phyloP scores from a whole-genome alignment of 2,888 invertebrate species.

The Xylophagus ater region DNA sequence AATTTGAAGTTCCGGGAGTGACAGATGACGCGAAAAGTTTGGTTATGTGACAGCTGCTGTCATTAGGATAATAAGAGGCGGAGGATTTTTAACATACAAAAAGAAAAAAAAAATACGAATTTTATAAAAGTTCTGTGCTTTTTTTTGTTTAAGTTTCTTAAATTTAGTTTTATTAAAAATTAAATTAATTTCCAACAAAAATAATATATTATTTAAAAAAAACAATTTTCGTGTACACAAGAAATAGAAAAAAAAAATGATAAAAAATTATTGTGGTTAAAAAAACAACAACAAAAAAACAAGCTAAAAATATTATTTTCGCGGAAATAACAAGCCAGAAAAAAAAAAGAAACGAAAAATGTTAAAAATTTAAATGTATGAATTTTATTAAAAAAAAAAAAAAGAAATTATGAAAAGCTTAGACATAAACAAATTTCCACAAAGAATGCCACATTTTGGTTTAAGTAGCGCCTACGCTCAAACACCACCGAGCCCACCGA shows the following conservation, averaged over 20 bases:
- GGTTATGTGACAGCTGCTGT: constrained; percentile 18
- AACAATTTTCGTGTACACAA: too few species aligned
- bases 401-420: constrained; percentile 19
- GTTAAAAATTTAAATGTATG: too few species aligned
- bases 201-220: too few species aligned
- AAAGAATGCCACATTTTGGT: constrained; percentile 37
- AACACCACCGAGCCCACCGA: constrained; percentile 67
- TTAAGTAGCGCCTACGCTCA: constrained; percentile 59
- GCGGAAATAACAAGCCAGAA: too few species aligned
- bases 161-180: too few species aligned
- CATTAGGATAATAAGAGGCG: too few species aligned
- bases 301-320: neutral
- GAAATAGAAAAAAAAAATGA: too few species aligned
- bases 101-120: neutral
- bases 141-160: constrained; percentile 7
- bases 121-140: constrained; percentile 1
- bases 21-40: constrained; percentile 17
- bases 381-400: neutral
- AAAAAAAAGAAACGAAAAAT: too few species aligned
- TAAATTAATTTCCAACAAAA: too few species aligned
- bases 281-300: constrained; percentile 1
- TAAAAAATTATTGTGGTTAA: neutral
- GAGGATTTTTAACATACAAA: too few species aligned
- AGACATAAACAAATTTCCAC: constrained; percentile 22
- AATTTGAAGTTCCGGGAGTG: too few species aligned